These are phyloP conservation scores for Agelas oroides DNA, from an alignment of 37 sponge, comb jelly and placozoan species.

Conservation along the genomic window DNA sequence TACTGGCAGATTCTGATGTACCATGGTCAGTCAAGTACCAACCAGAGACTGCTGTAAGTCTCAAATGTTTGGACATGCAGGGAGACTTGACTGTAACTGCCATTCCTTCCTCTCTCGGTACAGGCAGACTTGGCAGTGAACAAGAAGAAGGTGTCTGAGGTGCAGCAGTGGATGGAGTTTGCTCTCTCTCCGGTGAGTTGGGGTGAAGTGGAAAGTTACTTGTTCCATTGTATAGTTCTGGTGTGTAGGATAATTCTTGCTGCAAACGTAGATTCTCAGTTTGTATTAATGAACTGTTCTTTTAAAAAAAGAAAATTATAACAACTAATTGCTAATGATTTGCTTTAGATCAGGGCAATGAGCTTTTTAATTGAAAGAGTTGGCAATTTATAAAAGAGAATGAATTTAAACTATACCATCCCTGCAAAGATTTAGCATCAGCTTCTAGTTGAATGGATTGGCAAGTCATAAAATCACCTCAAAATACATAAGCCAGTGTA, in stretches of 20 bases:
- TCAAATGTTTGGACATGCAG: not conserved
- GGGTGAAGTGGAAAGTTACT: too few species aligned
- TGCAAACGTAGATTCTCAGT: too few species aligned
- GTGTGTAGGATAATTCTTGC: not conserved
- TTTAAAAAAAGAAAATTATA: too few species aligned
- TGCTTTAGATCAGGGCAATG: too few species aligned
- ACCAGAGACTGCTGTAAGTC: not conserved
- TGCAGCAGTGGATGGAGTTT: slow-evolving; percentile 71
- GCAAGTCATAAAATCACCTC: not conserved
- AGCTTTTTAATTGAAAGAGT: too few species aligned
- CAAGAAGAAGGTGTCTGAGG: slow-evolving; percentile 86
- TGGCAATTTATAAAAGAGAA: too few species aligned
- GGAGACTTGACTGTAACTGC: not conserved
- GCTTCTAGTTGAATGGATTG: not conserved
- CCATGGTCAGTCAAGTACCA: not conserved
- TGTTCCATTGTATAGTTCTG: not conserved
- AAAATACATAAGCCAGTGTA: too few species aligned
- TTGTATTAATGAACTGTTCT: too few species aligned
- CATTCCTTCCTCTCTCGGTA: not conserved
- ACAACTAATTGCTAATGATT: too few species aligned
- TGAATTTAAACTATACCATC: too few species aligned
- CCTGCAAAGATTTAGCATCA: too few species aligned
- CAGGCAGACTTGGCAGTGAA: slow-evolving; percentile 81
- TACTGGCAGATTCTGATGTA: not conserved
- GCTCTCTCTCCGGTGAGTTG: slow-evolving; percentile 58